Percentiles rank a stretch among this genome's conserved stretches.
Conservation (phyloP, 2,113 vertebrate species). For the Thamnophis sirtalis region DNA sequence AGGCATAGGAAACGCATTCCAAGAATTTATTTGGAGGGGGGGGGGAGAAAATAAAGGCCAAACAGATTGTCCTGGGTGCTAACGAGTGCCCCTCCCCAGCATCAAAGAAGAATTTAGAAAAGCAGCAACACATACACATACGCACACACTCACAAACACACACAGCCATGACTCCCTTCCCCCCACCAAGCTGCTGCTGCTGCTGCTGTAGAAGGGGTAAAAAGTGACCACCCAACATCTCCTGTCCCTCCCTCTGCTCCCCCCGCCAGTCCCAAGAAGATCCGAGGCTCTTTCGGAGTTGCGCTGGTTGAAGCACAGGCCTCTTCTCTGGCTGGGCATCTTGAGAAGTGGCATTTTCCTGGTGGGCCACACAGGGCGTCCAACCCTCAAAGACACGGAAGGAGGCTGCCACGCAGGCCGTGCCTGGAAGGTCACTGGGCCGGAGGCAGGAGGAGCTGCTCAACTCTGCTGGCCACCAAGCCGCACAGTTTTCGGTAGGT, state of each 20-base stretch:
- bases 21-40: neutral
- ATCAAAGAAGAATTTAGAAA: constrained; percentile 6
- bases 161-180: neutral
- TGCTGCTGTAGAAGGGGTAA: neutral
- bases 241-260: no score
- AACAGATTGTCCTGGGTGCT: constrained; percentile 17
- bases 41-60: neutral
- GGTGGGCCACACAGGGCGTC: neutral
- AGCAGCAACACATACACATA: constrained; percentile 9
- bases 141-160: neutral
- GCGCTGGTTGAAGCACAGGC: neutral
- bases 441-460: neutral
- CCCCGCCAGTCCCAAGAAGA: neutral
- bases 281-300: neutral
- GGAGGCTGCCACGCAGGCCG: neutral
- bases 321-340: neutral
- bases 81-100: neutral
- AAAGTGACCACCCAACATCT: neutral
- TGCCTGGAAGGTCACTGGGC: neutral
- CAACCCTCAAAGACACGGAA: neutral
- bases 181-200: neutral
- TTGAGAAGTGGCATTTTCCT: no score
- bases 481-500: neutral
- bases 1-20: neutral
- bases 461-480: neutral